Base-by-base conservation (phyloP, 2,888 invertebrate genomes). In the Dorcus parallelipipedus region DNA sequence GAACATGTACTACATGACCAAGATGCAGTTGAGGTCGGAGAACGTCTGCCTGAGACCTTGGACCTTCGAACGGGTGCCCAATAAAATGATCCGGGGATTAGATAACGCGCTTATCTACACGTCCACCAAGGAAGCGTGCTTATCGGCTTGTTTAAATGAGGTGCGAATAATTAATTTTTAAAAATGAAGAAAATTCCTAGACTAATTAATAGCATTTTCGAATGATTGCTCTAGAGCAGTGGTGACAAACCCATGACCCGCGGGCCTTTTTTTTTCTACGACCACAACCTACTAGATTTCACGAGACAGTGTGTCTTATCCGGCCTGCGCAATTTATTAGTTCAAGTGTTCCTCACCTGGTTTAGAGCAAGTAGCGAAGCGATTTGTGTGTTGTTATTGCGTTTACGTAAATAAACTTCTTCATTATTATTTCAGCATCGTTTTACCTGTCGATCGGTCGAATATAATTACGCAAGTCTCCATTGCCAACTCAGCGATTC, bases 1-100 rank as follows among this genome's bases (percentile, higher is more conserved):
- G 71, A 95, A 93, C 78, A 91, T 93, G 82, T 95, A 95, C 79
- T 95, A 95, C 83, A 94, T 95, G 93, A 93, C 93, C 72, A 95
- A 95, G 79, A 81, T 95, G 71, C 90, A 91, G 80, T 86, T 95
- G 69, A 82, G 94, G 77, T 92, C 94, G 66, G 95, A 95, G 76
- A 94, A 93, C 76, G 91, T 95, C 4, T 95, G 95, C 75, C 82
- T 91, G 67, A 84, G 95, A 62, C 94, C 95, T 39, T 95, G 95
- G 95, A 85, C 94, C 42, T 95, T 96, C 78, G 95, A 96, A 78
- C 83, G 95, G 49, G 92, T 95, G 43, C 95, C 95, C 3, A 95
- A 95, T 77, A 94, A 94, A 79, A 90, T 94, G 79, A 89, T 95
- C 59, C 85, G 93, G 41, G 94, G 94, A 0, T 82, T 93, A 70